Evolutionary conservation across 2,797 vertebrate genomes (phyloP), one percentile per base, ranked within the genome.

Genomic region (Cichlasoma orientale): DNA sequence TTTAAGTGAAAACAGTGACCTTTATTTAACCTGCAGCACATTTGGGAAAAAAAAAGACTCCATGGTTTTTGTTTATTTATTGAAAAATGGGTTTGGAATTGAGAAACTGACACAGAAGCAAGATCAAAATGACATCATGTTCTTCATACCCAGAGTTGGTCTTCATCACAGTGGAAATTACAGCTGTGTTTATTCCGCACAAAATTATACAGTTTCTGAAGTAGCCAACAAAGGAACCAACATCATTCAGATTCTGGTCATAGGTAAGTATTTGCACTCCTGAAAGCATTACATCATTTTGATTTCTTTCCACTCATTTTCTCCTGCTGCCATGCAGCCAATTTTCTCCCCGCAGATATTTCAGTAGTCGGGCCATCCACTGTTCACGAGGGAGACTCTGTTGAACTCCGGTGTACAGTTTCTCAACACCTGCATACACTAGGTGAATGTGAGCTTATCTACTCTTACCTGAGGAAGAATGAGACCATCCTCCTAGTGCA

Each of bases 11-110:
- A 71, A 80, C 52, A 82, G 56, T 57, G 44, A 81, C 33, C 61
- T 93, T 9, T 1, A 16, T 41, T 0, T 92, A 19, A 92, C 14
- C 33, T 94, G 92, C 77, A 92, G 74, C 78, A 88, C 84, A 10
- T 78, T 76, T 74, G 82, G 86, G 0, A 12, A 0, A 2, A 88
- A 80, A 66, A 75, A 75, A 54, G 0, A 1, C 0, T 36, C 2
- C 2, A 0, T 0, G 1, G 69, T 66, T 23, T 47, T 0, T 76
- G 0, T 93, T 54, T 91, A 91, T 84, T 66, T 93, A 23, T 90
- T 82, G 18, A 90, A 76, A 5, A 63, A 90, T 11, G 82, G 27
- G 0, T 0, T 0, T 1, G 78, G 5, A 14, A 58, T 88, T 5
- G 0, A 2, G 0, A 1, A 4, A 66, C 2, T 11, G 5, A 0